Base-by-base conservation (phyloP, 2,888 invertebrate genomes). In the Protophormia terraenovae region DNA sequence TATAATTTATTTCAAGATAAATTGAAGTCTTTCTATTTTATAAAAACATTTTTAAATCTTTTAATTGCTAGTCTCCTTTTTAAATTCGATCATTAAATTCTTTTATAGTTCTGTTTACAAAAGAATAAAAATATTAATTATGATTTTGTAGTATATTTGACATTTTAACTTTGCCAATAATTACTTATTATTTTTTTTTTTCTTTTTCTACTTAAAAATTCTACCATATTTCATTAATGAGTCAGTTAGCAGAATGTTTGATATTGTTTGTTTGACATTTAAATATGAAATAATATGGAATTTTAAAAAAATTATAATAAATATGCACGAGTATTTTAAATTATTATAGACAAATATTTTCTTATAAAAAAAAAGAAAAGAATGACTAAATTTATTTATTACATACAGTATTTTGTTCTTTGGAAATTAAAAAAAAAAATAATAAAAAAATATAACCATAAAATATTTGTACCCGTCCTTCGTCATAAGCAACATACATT, bases 401-500 rank as follows among this genome's bases (percentile, higher is more conserved):
- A 45, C 10, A 29, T 16, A 14, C 32, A 22, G 29, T 41, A 41
- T 41, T 41, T 41, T 14, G 41, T 41, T 41, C 14, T 41, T n/a
- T 4, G 14, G n/a, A n/a, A n/a, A n/a, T n/a, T 45, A 47, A 45
- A 29, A 10, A 24, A 12, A n/a, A 6, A 45, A 58, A 19, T 14
- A 45, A 29, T 50, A 50, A 14, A 22, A 50, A 50, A 4, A 14
- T 58, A 67, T 41, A 32, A n/a, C 3, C 16, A 29, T 72, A n/a
- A n/a, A n/a, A n/a, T n/a, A n/a, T n/a, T n/a, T n/a, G n/a, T 45
- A 60, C 58, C 67, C 67, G 67, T 77, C 77, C 67, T 58, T 8
- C 6, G 32, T 29, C 16, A 29, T 58, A 19, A 50, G 19, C 12
- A 16, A 64, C 32, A 16, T 14, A 22, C 35, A 16, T 53, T 58